Percentiles rank a stretch among this genome's conserved stretches.
phyloP scores from a whole-genome alignment of 92 coral and sea anemone species.

The Porites evermanni region DNA sequence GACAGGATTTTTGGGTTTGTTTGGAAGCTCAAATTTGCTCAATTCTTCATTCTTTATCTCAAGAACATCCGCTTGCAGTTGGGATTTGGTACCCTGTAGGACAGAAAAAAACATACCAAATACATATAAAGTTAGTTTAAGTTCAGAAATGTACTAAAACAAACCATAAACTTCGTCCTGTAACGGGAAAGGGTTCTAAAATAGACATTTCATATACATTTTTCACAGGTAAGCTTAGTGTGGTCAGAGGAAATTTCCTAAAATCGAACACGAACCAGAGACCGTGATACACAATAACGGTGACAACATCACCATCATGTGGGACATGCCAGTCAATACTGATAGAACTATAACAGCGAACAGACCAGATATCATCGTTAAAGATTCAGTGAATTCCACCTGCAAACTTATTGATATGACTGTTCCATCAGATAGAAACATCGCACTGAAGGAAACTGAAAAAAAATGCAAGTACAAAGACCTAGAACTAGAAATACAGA shows the following conservation, averaged over 20 bases:
- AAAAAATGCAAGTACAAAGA: too few relatives aligned
- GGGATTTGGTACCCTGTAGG: constrained; percentile 27
- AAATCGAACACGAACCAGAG: neutral
- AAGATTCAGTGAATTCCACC: too few relatives aligned
- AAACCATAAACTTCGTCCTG: neutral
- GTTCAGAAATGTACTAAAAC: neutral
- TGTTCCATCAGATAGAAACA: too few relatives aligned
- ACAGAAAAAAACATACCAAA: neutral
- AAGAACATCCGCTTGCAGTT: constrained; percentile 13
- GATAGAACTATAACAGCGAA: too few relatives aligned
- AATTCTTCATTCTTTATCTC: constrained; percentile 9
- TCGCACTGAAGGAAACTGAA: too few relatives aligned
- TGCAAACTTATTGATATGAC: too few relatives aligned
- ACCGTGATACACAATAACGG: too few relatives aligned
- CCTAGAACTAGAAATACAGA: too few relatives aligned
- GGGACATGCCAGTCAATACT: too few relatives aligned
- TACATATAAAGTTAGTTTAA: neutral
- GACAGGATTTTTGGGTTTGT: constrained; percentile 6
- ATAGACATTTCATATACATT: too few relatives aligned
- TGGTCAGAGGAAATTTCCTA: neutral
- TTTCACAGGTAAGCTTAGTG: neutral
- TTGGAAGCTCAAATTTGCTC: constrained; percentile 7
- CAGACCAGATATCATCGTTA: too few relatives aligned
- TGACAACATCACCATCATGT: too few relatives aligned
- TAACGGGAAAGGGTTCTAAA: neutral